Evolutionary conservation across 2,888 invertebrate species (phyloP), one percentile per base, ranked within the genome.

Genomic region (Aphidoletes aphidimyza): DNA sequence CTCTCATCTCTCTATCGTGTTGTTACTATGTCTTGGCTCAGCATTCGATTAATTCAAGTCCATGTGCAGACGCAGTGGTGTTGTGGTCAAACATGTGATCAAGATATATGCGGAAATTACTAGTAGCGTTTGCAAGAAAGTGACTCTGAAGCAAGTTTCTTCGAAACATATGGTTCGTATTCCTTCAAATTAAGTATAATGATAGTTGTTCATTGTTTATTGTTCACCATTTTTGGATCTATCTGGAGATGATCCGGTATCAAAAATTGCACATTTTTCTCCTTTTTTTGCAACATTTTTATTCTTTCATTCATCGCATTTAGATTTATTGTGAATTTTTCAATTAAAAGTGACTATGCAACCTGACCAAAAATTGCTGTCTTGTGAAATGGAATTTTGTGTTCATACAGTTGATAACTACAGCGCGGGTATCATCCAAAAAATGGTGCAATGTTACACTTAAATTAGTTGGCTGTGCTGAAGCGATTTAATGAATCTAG

Each of bases 61-160:
- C 42, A 69, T 69, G 69, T 30, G 30, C 69, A 69, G 69, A 30
- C 3, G n/a, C 22, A 3, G 54, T 1, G 8, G 69, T 26, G 11
- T 8, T 54, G 54, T 26, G 54, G 26, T 54, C 22, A 54, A 54
- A 19, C 22, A 47, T 47, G 19, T 54, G 22, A 54, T 69, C 34
- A 26, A 69, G 69, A 30, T 69, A 30, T 69, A 69, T 69, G 69
- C 69, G 69, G 69, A 69, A 69, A 69, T 69, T 69, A 69, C 69
- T 69, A 14, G 69, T 34, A 2, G 69, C 11, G 6, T 26, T 54
- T 14, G 17, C 30, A 69, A 8, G 69, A 14, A 69, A 69, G 26
- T 14, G 22, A 54, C 22, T 22, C 5, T 54, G 5, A 22, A 5
- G 6, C 22, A 39, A 5, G 11, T 39, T 22, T 22, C n/a, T 8